Conservation (phyloP, 2,888 invertebrate genomes). For the Leptinotarsa rubiginosa region DNA sequence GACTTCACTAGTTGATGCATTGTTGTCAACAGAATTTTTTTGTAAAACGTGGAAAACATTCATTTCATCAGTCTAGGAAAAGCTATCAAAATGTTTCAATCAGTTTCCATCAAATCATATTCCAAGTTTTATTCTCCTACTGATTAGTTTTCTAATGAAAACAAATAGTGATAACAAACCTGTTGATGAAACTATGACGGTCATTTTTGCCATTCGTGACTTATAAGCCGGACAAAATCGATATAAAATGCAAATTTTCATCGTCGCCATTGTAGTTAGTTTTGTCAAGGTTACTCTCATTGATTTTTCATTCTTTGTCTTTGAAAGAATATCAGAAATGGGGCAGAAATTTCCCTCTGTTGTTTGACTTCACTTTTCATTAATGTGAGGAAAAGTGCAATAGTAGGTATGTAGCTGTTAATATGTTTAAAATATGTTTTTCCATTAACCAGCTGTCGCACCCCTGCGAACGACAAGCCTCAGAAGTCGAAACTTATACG, state of each 20-base stretch:
- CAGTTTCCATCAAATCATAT: background rate
- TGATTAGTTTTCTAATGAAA: background rate
- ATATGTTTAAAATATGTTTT: no score
- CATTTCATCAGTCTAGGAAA: no score
- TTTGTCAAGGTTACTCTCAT: conserved; percentile 45
- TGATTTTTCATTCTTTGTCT: conserved; percentile 25
- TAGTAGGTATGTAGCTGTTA: no score
- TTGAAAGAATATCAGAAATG: background rate
- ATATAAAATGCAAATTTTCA: conserved; percentile 34
- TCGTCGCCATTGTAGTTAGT: conserved; percentile 50
- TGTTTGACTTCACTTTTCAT: no score
- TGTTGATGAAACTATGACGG: background rate
- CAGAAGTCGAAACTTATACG: no score
- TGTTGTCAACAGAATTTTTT: no score
- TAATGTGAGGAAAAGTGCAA: no score
- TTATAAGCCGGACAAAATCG: conserved; percentile 28
- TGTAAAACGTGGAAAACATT: no score
- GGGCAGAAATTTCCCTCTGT: background rate
- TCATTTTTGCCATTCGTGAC: conserved; percentile 5
- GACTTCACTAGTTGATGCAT: no score
- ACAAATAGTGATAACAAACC: background rate
- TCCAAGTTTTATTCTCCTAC: background rate
- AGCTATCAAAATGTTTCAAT: no score
- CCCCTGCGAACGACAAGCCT: no score
- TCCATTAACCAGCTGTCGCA: no score